Evolutionary conservation across 2,797 vertebrate species (phyloP).

Genomic region (Margarornis squamiger): DNA sequence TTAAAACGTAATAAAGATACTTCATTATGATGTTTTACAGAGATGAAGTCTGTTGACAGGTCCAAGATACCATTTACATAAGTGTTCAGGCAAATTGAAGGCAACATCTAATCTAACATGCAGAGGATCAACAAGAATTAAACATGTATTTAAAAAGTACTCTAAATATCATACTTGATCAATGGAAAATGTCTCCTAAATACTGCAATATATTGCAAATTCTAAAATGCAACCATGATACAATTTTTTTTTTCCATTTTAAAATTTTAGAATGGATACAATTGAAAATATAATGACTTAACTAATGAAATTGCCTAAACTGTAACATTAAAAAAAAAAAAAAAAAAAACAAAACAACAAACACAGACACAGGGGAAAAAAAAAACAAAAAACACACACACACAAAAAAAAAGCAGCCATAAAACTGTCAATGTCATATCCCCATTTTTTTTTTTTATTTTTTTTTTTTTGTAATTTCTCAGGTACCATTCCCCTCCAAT

Average conservation of each 20-base stretch:
- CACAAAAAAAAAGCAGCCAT: too few relatives aligned
- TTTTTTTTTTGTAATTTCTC: not conserved
- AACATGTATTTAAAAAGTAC: slow-evolving; percentile 6
- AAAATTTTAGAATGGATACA: not conserved
- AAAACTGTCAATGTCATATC: not conserved
- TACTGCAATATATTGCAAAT: not conserved
- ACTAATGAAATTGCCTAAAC: not conserved
- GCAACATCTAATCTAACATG: not conserved
- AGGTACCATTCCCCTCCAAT: not conserved
- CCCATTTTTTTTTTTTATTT: not conserved
- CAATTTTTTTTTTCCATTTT: not conserved
- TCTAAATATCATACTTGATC: not conserved
- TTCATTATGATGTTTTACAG: not conserved
- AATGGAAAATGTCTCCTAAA: not conserved
- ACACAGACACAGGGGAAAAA: not conserved
- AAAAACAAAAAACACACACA: not conserved
- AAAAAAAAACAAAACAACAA: not conserved
- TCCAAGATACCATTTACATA: not conserved
- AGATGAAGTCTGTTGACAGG: not conserved
- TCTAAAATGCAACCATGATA: not conserved
- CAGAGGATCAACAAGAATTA: slow-evolving; percentile 17
- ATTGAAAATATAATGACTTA: not conserved
- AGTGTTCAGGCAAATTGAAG: not conserved
- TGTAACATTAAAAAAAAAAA: not conserved
- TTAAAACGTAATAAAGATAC: not conserved